A percentile compares a stretch with the other conserved stretches of the same genome.
Conservation (phyloP, 2,113 vertebrate genomes). For the Ameiurus melas region DNA sequence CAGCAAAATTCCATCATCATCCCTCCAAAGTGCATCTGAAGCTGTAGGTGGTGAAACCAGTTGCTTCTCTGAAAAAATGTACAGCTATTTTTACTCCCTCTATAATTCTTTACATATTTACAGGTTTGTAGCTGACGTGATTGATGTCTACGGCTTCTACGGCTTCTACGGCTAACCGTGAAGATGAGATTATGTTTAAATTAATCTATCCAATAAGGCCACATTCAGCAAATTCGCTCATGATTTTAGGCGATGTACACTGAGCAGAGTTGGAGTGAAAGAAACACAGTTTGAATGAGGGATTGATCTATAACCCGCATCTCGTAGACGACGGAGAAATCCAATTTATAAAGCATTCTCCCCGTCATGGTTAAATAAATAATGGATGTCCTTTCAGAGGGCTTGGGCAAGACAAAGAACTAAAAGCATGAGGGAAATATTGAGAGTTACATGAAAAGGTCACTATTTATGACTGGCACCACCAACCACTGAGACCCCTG, state of each 20-base stretch:
- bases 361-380: slow-evolving; percentile 52
- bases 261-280: slow-evolving; percentile 23
- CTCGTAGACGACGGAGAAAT: slow-evolving; percentile 30
- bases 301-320: slow-evolving; percentile 48
- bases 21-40: not conserved
- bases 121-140: not conserved
- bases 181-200: not conserved
- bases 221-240: not conserved
- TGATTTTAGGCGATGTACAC: slow-evolving; percentile 1
- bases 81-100: not conserved
- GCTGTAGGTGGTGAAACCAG: not conserved
- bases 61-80: not conserved
- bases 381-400: slow-evolving; percentile 47
- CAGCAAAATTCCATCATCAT: not conserved
- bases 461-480: slow-evolving; percentile 44
- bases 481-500: slow-evolving; percentile 40
- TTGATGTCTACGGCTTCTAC: not conserved
- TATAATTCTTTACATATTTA: not conserved
- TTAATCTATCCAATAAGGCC: not conserved
- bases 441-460: slow-evolving; percentile 54
- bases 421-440: slow-evolving; percentile 49
- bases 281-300: slow-evolving; percentile 26
- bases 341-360: slow-evolving; percentile 55
- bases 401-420: slow-evolving; percentile 52
- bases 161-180: not conserved